Conservation (phyloP, 2,797 vertebrate genomes). For the Brachyalestes nurse region DNA sequence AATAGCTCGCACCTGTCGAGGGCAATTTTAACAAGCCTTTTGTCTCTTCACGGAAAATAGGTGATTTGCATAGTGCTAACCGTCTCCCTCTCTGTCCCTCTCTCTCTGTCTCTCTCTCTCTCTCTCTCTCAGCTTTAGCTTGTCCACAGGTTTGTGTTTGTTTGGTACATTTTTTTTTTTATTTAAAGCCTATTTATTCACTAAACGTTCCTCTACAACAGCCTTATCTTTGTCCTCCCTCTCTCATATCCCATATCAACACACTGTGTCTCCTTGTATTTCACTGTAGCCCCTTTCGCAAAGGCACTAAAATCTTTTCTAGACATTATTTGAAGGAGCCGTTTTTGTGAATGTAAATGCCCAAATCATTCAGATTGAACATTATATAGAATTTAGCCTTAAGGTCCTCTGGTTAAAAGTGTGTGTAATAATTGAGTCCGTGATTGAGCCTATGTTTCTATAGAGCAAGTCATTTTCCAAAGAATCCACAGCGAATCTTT, state of each 20-base stretch:
- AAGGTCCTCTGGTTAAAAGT: no score
- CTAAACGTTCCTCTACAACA: background rate
- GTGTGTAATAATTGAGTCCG: no score
- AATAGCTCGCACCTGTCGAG: constrained; percentile 38
- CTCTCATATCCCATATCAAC: background rate
- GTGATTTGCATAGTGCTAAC: constrained; percentile 6
- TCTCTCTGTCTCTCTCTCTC: background rate
- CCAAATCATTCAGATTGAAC: no score
- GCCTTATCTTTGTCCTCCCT: background rate
- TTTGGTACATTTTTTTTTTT: no score
- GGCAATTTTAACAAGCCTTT: constrained; percentile 1
- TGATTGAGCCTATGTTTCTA: no score
- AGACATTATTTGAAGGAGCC: no score
- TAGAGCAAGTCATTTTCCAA: no score
- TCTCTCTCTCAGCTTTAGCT: background rate
- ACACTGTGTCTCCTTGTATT: background rate
- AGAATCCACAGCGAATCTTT: no score
- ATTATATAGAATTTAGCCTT: no score
- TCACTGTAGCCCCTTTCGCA: background rate
- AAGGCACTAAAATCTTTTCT: no score
- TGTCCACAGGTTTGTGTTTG: background rate
- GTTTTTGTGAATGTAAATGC: no score
- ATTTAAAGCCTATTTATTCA: background rate
- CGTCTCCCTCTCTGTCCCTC: background rate
- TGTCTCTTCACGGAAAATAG: constrained; percentile 12